Conservation (phyloP, 2,797 vertebrate genomes). For the Scolopax bukidnonensis region DNA sequence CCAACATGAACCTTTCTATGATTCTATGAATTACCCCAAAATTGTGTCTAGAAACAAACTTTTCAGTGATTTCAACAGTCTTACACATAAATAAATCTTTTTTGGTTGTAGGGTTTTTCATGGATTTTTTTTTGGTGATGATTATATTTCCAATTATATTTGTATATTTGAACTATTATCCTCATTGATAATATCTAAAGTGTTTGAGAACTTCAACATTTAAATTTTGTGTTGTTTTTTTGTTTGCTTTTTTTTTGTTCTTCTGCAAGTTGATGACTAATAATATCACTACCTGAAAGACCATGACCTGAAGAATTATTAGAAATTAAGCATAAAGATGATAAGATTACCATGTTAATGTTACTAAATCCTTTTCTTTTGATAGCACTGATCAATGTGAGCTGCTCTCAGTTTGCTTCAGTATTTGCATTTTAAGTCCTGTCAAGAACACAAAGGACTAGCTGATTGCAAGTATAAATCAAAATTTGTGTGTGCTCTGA, state of each 20-base stretch:
- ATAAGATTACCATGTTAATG: not conserved
- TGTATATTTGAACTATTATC: not conserved
- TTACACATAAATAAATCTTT: rapidly evolving
- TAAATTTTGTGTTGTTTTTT: not conserved
- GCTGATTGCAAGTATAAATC: not conserved
- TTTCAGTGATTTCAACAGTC: not conserved
- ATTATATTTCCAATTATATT: not conserved
- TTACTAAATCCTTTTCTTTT: not conserved
- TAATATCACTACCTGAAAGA: not conserved
- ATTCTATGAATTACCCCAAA: not conserved
- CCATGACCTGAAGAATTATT: not conserved
- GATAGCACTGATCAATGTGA: not conserved
- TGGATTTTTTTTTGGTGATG: not conserved
- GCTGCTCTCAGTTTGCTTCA: not conserved
- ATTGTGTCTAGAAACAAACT: not conserved
- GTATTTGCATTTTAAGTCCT: not conserved
- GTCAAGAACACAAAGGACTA: not conserved
- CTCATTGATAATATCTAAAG: not conserved
- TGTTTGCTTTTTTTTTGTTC: not conserved
- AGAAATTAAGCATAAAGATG: not conserved
- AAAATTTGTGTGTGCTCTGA: not conserved
- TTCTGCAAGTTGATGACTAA: not conserved
- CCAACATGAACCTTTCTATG: no score
- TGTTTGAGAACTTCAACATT: not conserved
- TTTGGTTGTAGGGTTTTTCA: no score